Evolutionary conservation across 1,140 invertebrate species (phyloP).

Genomic region (Lepidurus arcticus): DNA sequence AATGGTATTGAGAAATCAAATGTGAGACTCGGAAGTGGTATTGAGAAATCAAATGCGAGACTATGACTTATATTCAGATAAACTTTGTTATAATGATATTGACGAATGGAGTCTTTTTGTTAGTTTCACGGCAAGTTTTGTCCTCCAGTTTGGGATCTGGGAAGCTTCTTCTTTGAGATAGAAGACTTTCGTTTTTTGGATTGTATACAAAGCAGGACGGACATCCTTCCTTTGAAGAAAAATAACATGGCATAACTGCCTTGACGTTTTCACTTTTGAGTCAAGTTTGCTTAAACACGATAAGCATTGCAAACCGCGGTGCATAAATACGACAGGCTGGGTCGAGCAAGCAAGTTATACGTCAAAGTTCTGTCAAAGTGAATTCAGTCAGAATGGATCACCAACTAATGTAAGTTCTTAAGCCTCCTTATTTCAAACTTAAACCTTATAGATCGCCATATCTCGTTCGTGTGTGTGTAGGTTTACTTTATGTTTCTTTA

Average conservation of each 20-base stretch:
- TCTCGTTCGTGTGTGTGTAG: not conserved
- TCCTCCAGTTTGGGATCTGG: too few relatives aligned
- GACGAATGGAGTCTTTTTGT: too few relatives aligned
- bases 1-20: too few relatives aligned
- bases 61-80: too few relatives aligned
- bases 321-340: not conserved
- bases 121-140: too few relatives aligned
- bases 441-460: too few relatives aligned
- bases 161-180: not conserved
- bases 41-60: too few relatives aligned
- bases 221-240: not conserved
- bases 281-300: not conserved
- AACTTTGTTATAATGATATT: too few relatives aligned
- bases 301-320: not conserved
- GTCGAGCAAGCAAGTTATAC: not conserved
- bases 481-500: not conserved
- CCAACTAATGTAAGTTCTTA: not conserved
- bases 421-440: too few relatives aligned
- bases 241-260: not conserved
- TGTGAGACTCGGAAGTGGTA: too few relatives aligned
- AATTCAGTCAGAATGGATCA: not conserved
- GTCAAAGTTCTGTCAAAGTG: not conserved
- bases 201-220: conserved; percentile 5
- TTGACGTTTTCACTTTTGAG: not conserved
- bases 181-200: not conserved